These are phyloP conservation scores for Callionymus lyra DNA, from an alignment of 2,113 vertebrate species.

Conservation along the genomic window DNA sequence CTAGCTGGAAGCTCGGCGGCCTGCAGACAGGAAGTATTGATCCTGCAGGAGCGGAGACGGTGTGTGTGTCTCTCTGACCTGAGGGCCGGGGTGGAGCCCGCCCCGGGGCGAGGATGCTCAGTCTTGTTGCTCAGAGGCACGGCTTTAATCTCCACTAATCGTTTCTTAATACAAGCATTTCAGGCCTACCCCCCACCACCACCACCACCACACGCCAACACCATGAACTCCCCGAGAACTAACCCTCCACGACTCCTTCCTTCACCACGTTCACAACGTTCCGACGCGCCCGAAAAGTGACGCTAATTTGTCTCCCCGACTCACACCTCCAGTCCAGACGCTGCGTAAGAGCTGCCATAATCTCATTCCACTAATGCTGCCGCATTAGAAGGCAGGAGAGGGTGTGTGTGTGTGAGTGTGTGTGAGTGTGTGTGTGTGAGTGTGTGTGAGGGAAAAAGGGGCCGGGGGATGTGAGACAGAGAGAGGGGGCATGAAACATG, in stretches of 20 bases:
- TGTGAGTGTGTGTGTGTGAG: slow-evolving; percentile 1
- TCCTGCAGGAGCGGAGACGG: slow-evolving; percentile 16
- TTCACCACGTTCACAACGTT: no score
- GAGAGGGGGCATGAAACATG: slow-evolving; percentile 62
- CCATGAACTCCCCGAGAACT: no score
- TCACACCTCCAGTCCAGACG: slow-evolving; percentile 52
- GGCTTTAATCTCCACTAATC: slow-evolving; percentile 77
- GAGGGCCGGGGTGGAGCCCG: slow-evolving; percentile 26
- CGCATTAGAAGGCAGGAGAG: slow-evolving; percentile 56
- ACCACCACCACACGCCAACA: no score
- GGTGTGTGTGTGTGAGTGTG: slow-evolving; percentile 46
- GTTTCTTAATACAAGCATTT: slow-evolving; percentile 68
- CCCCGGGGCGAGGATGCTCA: slow-evolving; percentile 25
- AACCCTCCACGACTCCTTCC: no score
- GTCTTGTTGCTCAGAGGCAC: slow-evolving; percentile 52
- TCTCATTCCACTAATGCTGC: slow-evolving; percentile 69
- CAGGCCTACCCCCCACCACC: slow-evolving; percentile 26
- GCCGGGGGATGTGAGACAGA: slow-evolving; percentile 34
- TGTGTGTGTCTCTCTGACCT: background rate
- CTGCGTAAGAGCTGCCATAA: slow-evolving; percentile 59
- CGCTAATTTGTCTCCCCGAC: slow-evolving; percentile 20
- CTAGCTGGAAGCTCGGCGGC: no score
- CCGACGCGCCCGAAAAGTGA: no score
- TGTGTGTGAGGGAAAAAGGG: slow-evolving; percentile 6
- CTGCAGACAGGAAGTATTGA: slow-evolving; percentile 42